phyloP scores from a whole-genome alignment of 2,113 vertebrate species.

The Proterorhinus semilunaris region DNA sequence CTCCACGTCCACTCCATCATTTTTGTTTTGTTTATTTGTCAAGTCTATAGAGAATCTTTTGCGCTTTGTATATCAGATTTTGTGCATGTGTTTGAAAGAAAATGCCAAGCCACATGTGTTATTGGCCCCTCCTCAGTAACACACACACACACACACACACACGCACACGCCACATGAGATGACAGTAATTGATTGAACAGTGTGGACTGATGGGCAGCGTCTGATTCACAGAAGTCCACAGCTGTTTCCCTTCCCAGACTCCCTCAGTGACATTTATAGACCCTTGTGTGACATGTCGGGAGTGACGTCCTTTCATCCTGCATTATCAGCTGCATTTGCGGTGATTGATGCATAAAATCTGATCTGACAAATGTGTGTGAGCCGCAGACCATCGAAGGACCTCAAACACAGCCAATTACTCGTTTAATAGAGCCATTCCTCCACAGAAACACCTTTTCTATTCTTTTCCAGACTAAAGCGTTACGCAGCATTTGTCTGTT shows the following conservation, averaged over 20 bases:
- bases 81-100: conserved; percentile 52
- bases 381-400: background rate
- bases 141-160: background rate
- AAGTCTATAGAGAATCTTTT: conserved; percentile 48
- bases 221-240: conserved; percentile 65
- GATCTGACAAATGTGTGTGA: background rate
- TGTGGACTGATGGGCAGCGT: conserved; percentile 59
- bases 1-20: too few species aligned
- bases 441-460: too few species aligned
- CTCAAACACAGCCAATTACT: background rate
- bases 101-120: conserved; percentile 45
- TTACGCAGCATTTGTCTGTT: too few species aligned
- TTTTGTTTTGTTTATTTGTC: conserved; percentile 12
- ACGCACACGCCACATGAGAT: conserved; percentile 25
- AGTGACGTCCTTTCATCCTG: background rate
- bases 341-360: background rate
- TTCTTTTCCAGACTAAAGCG: too few species aligned
- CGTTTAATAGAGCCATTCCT: too few species aligned
- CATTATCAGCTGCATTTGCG: background rate
- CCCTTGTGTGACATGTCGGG: background rate
- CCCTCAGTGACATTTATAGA: background rate
- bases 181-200: conserved; percentile 77
- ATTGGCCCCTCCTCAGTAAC: background rate
- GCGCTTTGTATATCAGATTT: conserved; percentile 70
- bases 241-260: conserved; percentile 76